Evolutionary conservation across 2,888 invertebrate species (phyloP), one percentile per base, ranked within the genome.

Genomic region (Tridacna crocea): DNA sequence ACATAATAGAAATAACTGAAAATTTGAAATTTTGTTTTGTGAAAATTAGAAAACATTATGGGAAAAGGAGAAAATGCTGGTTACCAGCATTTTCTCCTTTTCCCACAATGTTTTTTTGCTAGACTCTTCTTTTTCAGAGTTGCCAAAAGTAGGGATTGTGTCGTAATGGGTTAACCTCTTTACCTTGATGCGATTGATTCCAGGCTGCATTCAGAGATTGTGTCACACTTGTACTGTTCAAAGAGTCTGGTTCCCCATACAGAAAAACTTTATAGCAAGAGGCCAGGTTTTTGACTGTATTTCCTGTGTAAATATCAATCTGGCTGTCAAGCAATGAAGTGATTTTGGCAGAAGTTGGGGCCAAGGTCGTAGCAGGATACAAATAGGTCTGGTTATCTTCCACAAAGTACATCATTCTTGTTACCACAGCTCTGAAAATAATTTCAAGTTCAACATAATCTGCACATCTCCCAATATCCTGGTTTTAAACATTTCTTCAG

Each of bases 331-430:
- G 47, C 13, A 27, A 47, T n/a, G 47, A 26, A 27, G 68, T 55
- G 26, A 82, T 55, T 8, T 72, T 51, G 48, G 58, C 15, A 61
- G 77, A 66, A 46, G 74, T 48, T 26, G 86, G 84, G 13, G 74
- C 72, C 72, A 75, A 36, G n/a, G 85, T 89, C 24, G 86, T 55
- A 13, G 82, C 70, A 19, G 89, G 87, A 60, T 86, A 88, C 15
- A 85, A 26, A 22, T 51, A 26, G 13, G 22, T 68, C 36, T 75
- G 76, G 55, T 80, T 75, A 15, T 58, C 27, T 12, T 73, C 66
- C 10, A 83, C 80, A 75, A 84, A 84, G 72, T 88, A 89, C n/a
- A 80, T 72, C 17, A 82, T 73, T 65, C 76, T 84, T 19, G 87
- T 89, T 4, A 88, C 81, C 22, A 83, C 66, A 22, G 27, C 46